Evolutionary conservation across 2,797 vertebrate species (phyloP), one percentile per base, ranked within the genome.

Genomic region (Sparidentex hasta): DNA sequence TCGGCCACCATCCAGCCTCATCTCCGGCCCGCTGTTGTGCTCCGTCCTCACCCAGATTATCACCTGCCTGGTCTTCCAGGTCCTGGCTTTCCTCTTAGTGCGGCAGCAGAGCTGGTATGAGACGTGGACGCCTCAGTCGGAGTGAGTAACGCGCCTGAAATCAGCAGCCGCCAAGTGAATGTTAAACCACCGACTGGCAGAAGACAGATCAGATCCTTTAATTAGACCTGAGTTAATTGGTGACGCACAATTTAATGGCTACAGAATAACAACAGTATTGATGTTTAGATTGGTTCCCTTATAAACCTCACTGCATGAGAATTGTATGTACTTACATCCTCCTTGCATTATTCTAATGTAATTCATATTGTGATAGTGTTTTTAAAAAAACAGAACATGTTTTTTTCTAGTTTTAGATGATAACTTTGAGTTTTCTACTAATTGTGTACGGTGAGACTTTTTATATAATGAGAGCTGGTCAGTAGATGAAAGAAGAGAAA

Each of bases 31-130:
- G 7, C 96, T 99, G 67, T 96, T 99, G 71, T 96, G 91, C 91
- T 99, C 98, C 0, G 97, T 99, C 81, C 87, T 99, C 59, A 96
- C 96, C 78, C 98, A 99, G 95, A 99, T 99, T 83, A 65, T 99
- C 87, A 97, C 97, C 93, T 97, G 96, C 91, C 80, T 98, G 88
- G 93, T 93, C 83, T 99, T 99, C 94, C 98, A 99, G 86, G 93
- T 93, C 29, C 66, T 96, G 17, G 96, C 95, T 0, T 99, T 99
- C 89, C 87, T 97, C 47, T 92, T 96, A 91, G 98, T 99, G 63
- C 94, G 90, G 41, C 92, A 95, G 71, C 96, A 99, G 91, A 87
- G 88, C 86, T 99, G 98, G 98, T 98, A 98, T 73, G 90, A 96
- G 87, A 77, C 17, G 11, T 98, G 97, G 96, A 96, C 91, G 0